Evolutionary conservation across 2,888 invertebrate species (phyloP).

Genomic region (Crocallis elinguaria): DNA sequence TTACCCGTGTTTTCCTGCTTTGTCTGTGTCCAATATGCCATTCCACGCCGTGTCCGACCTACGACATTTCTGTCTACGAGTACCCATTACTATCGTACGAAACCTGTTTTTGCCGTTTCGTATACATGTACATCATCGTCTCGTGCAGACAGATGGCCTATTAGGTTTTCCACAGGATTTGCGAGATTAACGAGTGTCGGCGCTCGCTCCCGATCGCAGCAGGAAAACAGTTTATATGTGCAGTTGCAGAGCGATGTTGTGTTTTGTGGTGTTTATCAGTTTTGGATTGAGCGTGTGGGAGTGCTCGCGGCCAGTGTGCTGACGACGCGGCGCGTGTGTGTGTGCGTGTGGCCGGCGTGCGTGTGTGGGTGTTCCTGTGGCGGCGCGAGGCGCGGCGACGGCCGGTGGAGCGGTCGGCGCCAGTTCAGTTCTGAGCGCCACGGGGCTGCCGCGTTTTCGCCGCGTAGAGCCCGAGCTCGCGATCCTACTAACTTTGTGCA

Average conservation of each 20-base stretch:
- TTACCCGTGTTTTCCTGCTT: constrained; percentile 50
- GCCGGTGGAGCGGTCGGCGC: constrained; percentile 53
- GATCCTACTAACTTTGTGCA: constrained; percentile 79
- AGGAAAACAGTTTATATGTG: constrained; percentile 60
- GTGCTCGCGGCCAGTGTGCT: constrained; percentile 46
- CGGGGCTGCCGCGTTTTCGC: constrained; percentile 70
- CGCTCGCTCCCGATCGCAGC: constrained; percentile 39
- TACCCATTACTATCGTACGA: constrained; percentile 40
- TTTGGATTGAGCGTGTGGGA: constrained; percentile 52
- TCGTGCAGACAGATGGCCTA: constrained; percentile 20
- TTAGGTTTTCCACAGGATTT: constrained; percentile 24
- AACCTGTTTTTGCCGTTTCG: constrained; percentile 42
- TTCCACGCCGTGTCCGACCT: constrained; percentile 41
- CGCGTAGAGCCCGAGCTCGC: constrained; percentile 71
- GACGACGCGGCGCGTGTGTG: constrained; percentile 45
- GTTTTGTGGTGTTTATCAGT: constrained; percentile 80
- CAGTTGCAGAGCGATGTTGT: constrained; percentile 73
- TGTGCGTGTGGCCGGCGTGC: constrained; percentile 40
- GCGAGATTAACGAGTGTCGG: constrained; percentile 5
- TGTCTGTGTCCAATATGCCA: constrained; percentile 44
- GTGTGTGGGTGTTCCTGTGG: constrained; percentile 72
- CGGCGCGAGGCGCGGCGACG: constrained; percentile 64
- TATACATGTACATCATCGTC: constrained; percentile 29
- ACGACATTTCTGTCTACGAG: constrained; percentile 42
- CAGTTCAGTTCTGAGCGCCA: constrained; percentile 77